Evolutionary conservation across 2,888 invertebrate genomes (phyloP), one percentile per base, ranked within the genome.

Genomic region (Scaptomyza caliginosa): DNA sequence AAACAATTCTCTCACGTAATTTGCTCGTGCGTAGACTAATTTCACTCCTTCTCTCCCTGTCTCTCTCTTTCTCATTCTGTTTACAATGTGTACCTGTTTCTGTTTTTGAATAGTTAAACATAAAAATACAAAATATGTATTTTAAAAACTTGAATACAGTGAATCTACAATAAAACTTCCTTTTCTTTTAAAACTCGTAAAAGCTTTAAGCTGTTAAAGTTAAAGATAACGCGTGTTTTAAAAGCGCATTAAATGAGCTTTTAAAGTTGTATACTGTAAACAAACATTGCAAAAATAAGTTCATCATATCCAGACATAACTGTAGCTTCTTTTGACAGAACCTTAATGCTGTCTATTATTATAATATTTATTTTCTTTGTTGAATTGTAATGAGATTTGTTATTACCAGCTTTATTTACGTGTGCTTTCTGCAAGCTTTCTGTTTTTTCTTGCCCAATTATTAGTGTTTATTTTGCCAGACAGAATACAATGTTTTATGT

Each of bases 1-100:
- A 46, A 82, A 57, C 70, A 63, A 59, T 70, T 77, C 46, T 68
- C 69, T 60, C 46, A 30, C 32, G 36, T 58, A 36, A 23, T 36
- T 34, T 19, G n/a, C 58, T 57, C 57, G 42, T 58, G 57, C 57
- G 57, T 23, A 42, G 50, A 42, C 60, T 60, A 23, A 42, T 48
- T 7, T n/a, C n/a, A n/a, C 32, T 46, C 26, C 8, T 2, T 3
- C 26, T 26, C 10, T 2, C 26, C n/a, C n/a, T n/a, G n/a, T 16
- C 7, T 16, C 34, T 34, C 8, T 32, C 7, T 7, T 3, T 32
- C 2, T 32, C 6, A 6, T 6, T 6, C 36, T 5, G 10, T 4
- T 5, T 17, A 24, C 4, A 5, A 19, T 6, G 11, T 24, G 17
- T 19, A 40, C 17, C 17, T 26, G 39, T n/a, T n/a, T 11, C 6